Evolutionary conservation across 2,113 vertebrate species (phyloP), one percentile per base, ranked within the genome.

Genomic region (Sciurus niger): DNA sequence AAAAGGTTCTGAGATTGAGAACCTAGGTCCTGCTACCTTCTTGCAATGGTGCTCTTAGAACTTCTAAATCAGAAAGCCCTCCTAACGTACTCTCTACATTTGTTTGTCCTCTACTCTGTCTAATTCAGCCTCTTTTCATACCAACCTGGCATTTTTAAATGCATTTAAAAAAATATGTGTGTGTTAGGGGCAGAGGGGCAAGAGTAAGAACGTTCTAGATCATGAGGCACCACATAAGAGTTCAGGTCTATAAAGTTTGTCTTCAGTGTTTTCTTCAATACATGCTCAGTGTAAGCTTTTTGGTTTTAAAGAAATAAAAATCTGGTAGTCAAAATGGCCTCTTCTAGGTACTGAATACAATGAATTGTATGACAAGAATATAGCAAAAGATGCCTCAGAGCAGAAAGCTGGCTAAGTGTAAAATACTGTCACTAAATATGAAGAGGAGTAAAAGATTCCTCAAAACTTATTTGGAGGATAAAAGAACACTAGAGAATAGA

Each of bases 321-420:
- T 79, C 32, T 70, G 60, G 65, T 51, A 82, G 68, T 68, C 4
- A 11, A 30, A 93, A 95, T 68, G 43, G 32, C 30, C 72, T 72
- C 60, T 86, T 74, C 86, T 60, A 83, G 67, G 80, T 84, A 89
- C 2, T 91, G 51, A 92, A 70, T 25, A 58, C 43, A 80, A 1
- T 84, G 87, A 97, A 87, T 96, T 43, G 55, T 63, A 91, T 43
- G 60, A 84, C 24, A 92, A 91, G 68, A 17, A 79, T 10, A 46
- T 24, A 48, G 14, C 40, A 79, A 83, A 92, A 82, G 40, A 84
- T 58, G 70, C 51, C 76, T 51, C 20, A 20, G 51, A 84, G 58
- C 77, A 91, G 82, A 88, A 84, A 72, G 94, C 78, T 85, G 43
- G 89, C 70, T 55, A 89, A 90, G 83, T 88, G 24, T 92, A 74